These are phyloP conservation scores for Scelioninae gen. 1 DNA, from an alignment of 2,888 invertebrate genomes.

Conservation along the genomic window DNA sequence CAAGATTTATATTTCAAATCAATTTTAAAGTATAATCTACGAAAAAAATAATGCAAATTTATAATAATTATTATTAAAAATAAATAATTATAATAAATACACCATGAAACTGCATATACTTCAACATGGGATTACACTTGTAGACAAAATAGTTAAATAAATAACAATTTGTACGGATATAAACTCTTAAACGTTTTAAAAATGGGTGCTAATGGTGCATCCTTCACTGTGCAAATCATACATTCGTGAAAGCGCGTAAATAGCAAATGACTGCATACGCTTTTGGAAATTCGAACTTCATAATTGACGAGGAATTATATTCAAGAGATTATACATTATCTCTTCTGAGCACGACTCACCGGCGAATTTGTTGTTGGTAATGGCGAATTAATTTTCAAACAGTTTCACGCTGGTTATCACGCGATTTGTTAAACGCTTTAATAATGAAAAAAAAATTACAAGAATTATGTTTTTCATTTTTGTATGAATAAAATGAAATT, in stretches of 20 bases:
- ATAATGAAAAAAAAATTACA: constrained; percentile 39
- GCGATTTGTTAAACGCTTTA: constrained; percentile 74
- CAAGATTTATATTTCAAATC: too few species aligned
- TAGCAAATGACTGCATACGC: constrained; percentile 59
- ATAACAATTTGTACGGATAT: constrained; percentile 39
- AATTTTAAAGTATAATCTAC: too few species aligned
- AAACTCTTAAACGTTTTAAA: constrained; percentile 49
- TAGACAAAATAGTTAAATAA: constrained; percentile 6
- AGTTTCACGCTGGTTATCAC: constrained; percentile 70
- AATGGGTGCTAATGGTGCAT: constrained; percentile 58
- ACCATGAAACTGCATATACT: background rate
- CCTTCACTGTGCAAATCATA: constrained; percentile 52
- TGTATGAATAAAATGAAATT: background rate
- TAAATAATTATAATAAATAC: too few species aligned
- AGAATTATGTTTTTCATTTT: constrained; percentile 16
- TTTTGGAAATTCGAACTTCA: constrained; percentile 69
- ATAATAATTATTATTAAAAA: too few species aligned
- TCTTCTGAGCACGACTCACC: constrained; percentile 63
- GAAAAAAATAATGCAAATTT: too few species aligned
- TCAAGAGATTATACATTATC: constrained; percentile 74
- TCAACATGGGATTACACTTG: background rate
- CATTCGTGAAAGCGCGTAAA: constrained; percentile 59
- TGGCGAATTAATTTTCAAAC: constrained; percentile 76
- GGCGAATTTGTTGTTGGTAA: constrained; percentile 75
- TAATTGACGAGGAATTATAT: constrained; percentile 74